A percentile compares a stretch with the other conserved stretches of the same genome.
These are phyloP conservation scores for Pyrrhopygopsis socrates DNA, from an alignment of 2,888 invertebrate genomes.

Conservation along the genomic window DNA sequence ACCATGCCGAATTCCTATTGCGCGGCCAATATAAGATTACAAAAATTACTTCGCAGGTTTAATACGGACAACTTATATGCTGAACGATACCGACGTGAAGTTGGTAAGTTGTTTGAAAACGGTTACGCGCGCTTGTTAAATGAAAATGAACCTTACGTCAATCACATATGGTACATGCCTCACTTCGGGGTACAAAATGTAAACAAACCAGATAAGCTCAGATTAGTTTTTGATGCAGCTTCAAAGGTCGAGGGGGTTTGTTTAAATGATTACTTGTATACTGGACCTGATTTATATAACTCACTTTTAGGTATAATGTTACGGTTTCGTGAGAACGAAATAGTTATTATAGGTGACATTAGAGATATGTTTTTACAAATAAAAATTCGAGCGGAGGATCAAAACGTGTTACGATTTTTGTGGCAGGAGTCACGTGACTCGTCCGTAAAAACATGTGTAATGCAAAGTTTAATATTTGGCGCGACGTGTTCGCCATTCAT, in stretches of 20 bases:
- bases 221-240: slow-evolving; percentile 68
- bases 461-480: slow-evolving; percentile 70
- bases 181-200: slow-evolving; percentile 72
- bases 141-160: slow-evolving; percentile 48
- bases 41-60: slow-evolving; percentile 50
- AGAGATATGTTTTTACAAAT: slow-evolving; percentile 67
- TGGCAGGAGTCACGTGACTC: slow-evolving; percentile 51
- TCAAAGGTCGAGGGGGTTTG: slow-evolving; percentile 59
- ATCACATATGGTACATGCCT: slow-evolving; percentile 65
- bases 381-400: slow-evolving; percentile 54
- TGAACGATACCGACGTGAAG: slow-evolving; percentile 39
- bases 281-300: slow-evolving; percentile 70
- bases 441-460: slow-evolving; percentile 20
- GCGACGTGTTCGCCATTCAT: slow-evolving; percentile 77
- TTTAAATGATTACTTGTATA: slow-evolving; percentile 61
- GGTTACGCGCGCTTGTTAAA: slow-evolving; percentile 56
- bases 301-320: slow-evolving; percentile 73
- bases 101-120: slow-evolving; percentile 56
- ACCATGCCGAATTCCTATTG: slow-evolving; percentile 59
- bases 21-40: slow-evolving; percentile 40
- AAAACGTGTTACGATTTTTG: slow-evolving; percentile 46
- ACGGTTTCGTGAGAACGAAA: slow-evolving; percentile 25
- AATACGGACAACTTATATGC: slow-evolving; percentile 31
- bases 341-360: slow-evolving; percentile 25
- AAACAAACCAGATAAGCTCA: slow-evolving; percentile 75